Evolutionary conservation across 2,797 vertebrate species (phyloP).

Genomic region (Leptatherina wallacei): DNA sequence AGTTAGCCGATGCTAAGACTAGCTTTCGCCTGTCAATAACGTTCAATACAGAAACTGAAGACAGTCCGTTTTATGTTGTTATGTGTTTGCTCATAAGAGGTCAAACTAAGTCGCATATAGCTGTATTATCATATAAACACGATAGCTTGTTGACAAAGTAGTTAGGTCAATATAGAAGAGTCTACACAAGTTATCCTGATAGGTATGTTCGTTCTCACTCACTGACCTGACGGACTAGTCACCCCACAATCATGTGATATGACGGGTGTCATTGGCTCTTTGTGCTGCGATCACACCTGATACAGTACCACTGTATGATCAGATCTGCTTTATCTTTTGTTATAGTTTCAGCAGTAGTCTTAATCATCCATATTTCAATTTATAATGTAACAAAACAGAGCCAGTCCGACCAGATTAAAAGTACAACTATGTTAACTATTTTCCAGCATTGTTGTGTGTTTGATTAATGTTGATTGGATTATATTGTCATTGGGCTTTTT

Average conservation of each 20-base stretch:
- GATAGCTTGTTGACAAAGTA: neutral
- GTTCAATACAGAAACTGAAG: neutral
- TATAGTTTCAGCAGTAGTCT: neutral
- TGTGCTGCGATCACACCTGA: neutral
- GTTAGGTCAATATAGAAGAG: neutral
- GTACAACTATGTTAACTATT: neutral
- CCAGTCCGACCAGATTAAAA: neutral
- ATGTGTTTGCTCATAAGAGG: neutral
- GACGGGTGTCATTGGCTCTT: conserved; percentile 2
- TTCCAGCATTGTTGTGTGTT: neutral
- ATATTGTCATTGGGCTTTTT: too few species aligned
- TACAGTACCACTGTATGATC: neutral
- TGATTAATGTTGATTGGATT: neutral
- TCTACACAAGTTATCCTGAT: neutral
- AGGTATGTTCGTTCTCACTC: neutral
- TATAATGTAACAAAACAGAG: neutral
- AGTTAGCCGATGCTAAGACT: conserved; percentile 26
- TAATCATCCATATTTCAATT: neutral
- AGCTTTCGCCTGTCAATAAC: conserved; percentile 7
- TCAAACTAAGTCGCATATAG: neutral
- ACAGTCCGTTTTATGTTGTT: neutral
- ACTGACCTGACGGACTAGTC: conserved; percentile 13
- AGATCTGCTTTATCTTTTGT: neutral
- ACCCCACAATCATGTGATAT: conserved; percentile 45
- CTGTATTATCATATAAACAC: neutral